These are phyloP conservation scores for Serripes groenlandicus DNA, from an alignment of 2,888 invertebrate species.

Conservation along the genomic window DNA sequence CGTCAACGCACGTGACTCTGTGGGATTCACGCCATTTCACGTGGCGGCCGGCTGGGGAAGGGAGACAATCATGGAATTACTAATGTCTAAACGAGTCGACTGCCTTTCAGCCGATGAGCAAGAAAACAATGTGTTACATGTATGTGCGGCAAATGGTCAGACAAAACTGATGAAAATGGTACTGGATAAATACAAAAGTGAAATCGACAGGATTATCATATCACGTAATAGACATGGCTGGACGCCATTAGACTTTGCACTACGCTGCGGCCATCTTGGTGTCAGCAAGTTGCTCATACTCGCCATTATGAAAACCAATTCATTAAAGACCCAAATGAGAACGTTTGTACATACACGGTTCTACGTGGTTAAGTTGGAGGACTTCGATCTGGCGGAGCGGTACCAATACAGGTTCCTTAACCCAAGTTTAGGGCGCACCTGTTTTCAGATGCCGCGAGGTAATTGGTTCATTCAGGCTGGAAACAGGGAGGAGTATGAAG, in stretches of 20 bases:
- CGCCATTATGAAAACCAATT: conserved; percentile 26
- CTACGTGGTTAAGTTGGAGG: conserved; percentile 61
- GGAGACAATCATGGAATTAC: conserved; percentile 57
- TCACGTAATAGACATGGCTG: conserved; percentile 64
- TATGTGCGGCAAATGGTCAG: conserved; percentile 63
- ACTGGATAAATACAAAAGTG: conserved; percentile 49
- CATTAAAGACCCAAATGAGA: conserved; percentile 47
- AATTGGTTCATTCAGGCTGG: conserved; percentile 69
- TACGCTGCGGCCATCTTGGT: conserved; percentile 64
- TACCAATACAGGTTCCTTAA: conserved; percentile 61
- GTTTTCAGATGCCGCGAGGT: conserved; percentile 66
- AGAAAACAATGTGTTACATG: conserved; percentile 61
- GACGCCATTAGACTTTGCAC: conserved; percentile 66
- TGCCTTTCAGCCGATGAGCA: conserved; percentile 54
- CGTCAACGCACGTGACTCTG: conserved; percentile 61
- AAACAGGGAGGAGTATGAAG: conserved; percentile 63
- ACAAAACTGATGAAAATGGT: conserved; percentile 57
- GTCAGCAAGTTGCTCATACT: conserved; percentile 56
- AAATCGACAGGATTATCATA: conserved; percentile 57
- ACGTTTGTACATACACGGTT: conserved; percentile 67
- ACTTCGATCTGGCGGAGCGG: conserved; percentile 56
- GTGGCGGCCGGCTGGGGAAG: conserved; percentile 67
- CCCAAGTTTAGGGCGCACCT: conserved; percentile 42
- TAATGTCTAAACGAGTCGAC: conserved; percentile 40
- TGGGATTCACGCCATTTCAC: conserved; percentile 66